Base-by-base conservation (phyloP, 2,888 invertebrate genomes). In the Sphaerophoria rueppellii region DNA sequence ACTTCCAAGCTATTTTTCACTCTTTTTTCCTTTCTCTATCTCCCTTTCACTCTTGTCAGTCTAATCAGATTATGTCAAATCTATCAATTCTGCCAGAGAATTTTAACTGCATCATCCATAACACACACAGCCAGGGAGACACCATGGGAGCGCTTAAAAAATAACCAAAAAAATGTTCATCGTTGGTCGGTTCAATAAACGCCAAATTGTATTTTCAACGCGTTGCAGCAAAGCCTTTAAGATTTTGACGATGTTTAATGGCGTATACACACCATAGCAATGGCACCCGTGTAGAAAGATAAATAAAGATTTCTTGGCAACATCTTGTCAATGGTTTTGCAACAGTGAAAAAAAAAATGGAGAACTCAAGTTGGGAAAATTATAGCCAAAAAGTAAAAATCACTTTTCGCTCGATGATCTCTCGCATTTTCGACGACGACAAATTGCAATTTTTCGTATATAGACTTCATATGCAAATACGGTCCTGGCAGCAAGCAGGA, bases 11-110 rank as follows among this genome's bases (percentile, higher is more conserved):
- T 52, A 61, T 69, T 69, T 46, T 37, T 4, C 6, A 46, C 32
- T 24, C 34, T 16, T 6, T 11, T 37, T 9, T 34, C 65, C 2
- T 16, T 43, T 12, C 32, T 24, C 24, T 24, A n/a, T n/a, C n/a
- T 24, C 24, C 2, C 24, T 24, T 24, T 2, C 24, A 24, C 2
- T 24, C 24, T 24, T 24, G 24, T 43, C 54, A 48, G 71, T 75
- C 50, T 79, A 75, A 83, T 67, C 75, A 75, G 75, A 83, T 83
- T 83, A 83, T 83, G 83, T 83, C 75, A 83, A 79, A 83, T 83
- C 72, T 79, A 79, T 83, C 83, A 83, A 78, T 79, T 65, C 57
- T 67, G 60, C 61, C 12, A 50, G 9, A 60, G 48, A 43, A 24
- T 24, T 24, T 12, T 75, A 79, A 75, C 74, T 83, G 78, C 82